A percentile compares a stretch with the other conserved stretches of the same genome.
phyloP scores from a whole-genome alignment of 30 jellyfish, hydroid and myxozoan species.

The Euphysa ruthae region DNA sequence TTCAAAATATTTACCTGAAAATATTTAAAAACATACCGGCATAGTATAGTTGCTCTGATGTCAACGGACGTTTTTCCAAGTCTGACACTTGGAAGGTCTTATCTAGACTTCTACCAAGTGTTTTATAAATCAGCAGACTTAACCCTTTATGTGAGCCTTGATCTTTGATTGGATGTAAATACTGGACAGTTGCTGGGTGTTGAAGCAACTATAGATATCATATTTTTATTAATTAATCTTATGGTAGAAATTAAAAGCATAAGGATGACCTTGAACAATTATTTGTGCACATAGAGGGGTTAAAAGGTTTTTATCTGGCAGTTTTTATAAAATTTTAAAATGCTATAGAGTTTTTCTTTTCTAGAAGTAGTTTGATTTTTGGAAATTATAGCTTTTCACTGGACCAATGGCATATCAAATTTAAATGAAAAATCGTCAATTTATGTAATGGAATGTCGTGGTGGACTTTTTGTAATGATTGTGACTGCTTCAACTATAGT shows the following conservation, averaged over 20 bases:
- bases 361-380: too few species aligned
- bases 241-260: not conserved
- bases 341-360: too few species aligned
- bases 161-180: not conserved
- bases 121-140: slow-evolving; percentile 60
- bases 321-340: not conserved
- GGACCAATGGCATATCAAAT: too few species aligned
- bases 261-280: not conserved
- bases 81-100: slow-evolving; percentile 86
- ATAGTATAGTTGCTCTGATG: slow-evolving; percentile 42
- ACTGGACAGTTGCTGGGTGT: not conserved
- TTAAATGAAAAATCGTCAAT: too few species aligned
- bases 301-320: not conserved
- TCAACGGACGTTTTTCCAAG: slow-evolving; percentile 96
- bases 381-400: too few species aligned
- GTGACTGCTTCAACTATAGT: too few species aligned
- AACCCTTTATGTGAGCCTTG: slow-evolving; percentile 21
- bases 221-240: not conserved
- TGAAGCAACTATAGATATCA: not conserved
- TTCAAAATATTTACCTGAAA: too few species aligned
- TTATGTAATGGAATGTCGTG: too few species aligned
- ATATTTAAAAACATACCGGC: too few species aligned
- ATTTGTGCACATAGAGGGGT: not conserved
- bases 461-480: too few species aligned
- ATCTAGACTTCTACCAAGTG: slow-evolving; percentile 81